Percentiles rank a stretch among this genome's conserved stretches.
Evolutionary conservation across 2,888 invertebrate species (phyloP).

Genomic region (Dryadula phaetusa): DNA sequence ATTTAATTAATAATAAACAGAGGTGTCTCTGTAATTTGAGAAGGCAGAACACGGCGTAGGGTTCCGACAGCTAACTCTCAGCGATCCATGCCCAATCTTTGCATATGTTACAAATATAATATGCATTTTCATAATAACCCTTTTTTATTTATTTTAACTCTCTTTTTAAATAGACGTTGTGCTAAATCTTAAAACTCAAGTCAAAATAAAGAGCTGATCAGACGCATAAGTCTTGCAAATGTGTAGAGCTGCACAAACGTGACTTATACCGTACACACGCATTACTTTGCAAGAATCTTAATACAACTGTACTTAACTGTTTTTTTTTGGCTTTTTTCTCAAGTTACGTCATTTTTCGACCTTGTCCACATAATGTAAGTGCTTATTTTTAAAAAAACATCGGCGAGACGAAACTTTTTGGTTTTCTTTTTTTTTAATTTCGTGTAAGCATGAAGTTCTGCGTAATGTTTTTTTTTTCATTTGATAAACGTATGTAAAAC

Average conservation of each 20-base stretch:
- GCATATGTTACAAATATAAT: too few species aligned
- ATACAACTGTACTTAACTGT: conserved; percentile 35
- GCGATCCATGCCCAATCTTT: too few species aligned
- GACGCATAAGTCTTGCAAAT: conserved; percentile 32
- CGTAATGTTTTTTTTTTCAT: neutral
- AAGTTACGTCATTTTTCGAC: conserved; percentile 29
- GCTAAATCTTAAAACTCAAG: neutral
- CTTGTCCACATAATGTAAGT: conserved; percentile 16
- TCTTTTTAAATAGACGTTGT: too few species aligned
- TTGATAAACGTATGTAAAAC: neutral
- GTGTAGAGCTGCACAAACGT: conserved; percentile 35
- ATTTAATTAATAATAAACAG: too few species aligned
- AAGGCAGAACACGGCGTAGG: too few species aligned
- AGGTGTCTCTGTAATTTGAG: too few species aligned
- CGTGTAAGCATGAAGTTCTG: neutral
- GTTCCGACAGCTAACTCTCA: too few species aligned
- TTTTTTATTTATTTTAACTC: too few species aligned
- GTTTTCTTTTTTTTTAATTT: conserved; percentile 8
- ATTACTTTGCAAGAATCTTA: conserved; percentile 31
- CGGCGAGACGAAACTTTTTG: neutral
- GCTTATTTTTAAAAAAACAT: conserved; percentile 6
- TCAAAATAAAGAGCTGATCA: conserved; percentile 19
- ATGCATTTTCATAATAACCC: too few species aligned
- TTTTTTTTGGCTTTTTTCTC: conserved; percentile 7
- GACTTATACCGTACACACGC: conserved; percentile 33